These are phyloP conservation scores for Paelopatides confundens DNA, from an alignment of 53 echinoderm and acorn worm species.

Conservation along the genomic window DNA sequence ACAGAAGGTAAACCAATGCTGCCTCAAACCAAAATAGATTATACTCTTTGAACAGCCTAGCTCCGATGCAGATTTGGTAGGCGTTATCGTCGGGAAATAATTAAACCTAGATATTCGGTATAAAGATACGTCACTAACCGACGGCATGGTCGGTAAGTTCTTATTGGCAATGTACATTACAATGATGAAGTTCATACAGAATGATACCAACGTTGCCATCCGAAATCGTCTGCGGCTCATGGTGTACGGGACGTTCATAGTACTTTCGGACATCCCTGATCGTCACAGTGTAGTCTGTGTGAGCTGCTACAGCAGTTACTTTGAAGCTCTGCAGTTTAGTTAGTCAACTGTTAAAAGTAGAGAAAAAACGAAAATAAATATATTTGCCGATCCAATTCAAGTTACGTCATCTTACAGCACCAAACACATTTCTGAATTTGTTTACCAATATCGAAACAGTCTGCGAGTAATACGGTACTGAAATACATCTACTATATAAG, in stretches of 20 bases:
- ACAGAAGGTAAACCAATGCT: constrained; percentile 31
- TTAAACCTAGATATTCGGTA: neutral
- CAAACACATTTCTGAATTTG: no score
- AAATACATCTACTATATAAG: no score
- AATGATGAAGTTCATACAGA: neutral
- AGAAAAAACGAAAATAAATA: no score
- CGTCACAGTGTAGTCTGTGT: no score
- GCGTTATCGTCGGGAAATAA: neutral
- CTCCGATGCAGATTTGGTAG: neutral
- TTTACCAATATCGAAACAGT: no score
- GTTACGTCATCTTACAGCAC: no score
- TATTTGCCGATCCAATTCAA: no score
- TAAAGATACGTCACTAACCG: neutral
- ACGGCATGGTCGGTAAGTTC: neutral
- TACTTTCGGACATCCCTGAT: no score
- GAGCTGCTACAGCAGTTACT: no score
- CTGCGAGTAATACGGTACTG: no score
- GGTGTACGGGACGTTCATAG: neutral
- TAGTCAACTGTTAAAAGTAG: no score
- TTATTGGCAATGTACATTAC: neutral
- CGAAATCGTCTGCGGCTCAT: neutral
- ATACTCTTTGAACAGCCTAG: neutral
- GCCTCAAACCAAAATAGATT: constrained; percentile 10
- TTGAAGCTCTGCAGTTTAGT: no score
- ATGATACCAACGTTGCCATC: neutral